These are phyloP conservation scores for Clavelina lepadiformis DNA, from an alignment of 23 tunicate species.

Conservation along the genomic window DNA sequence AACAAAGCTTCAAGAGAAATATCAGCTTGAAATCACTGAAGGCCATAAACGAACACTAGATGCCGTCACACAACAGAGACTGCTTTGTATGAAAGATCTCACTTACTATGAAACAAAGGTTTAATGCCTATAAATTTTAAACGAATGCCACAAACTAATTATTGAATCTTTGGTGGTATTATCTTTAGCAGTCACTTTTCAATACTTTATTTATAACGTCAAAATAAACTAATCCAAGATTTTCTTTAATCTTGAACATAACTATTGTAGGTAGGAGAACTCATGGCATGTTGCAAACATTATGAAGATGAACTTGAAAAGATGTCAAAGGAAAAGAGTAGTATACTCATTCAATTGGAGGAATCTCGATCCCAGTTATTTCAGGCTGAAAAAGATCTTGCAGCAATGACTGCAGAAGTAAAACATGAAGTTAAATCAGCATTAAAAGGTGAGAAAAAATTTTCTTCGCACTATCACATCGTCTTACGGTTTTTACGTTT, in stretches of 20 bases:
- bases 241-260: too few relatives aligned
- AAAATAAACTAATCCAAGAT: too few relatives aligned
- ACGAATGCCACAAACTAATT: too few relatives aligned
- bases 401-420: conserved; percentile 50
- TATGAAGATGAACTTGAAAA: conserved; percentile 46
- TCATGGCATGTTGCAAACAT: conserved; percentile 37
- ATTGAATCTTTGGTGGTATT: too few relatives aligned
- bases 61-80: conserved; percentile 37
- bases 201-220: too few relatives aligned
- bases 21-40: conserved; percentile 41
- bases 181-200: too few relatives aligned
- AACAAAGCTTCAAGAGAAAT: conserved; percentile 18
- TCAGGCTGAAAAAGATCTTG: conserved; percentile 39
- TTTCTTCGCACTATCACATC: too few relatives aligned
- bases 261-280: conserved; percentile 53
- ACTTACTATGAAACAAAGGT: conserved; percentile 55
- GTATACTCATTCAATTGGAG: conserved; percentile 28
- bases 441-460: conserved; percentile 29
- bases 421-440: conserved; percentile 63
- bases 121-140: too few relatives aligned
- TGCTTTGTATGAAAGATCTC: conserved; percentile 38
- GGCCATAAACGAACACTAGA: conserved; percentile 46
- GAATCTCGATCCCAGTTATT: conserved; percentile 51
- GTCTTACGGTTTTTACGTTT: too few relatives aligned
- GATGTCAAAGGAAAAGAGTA: conserved; percentile 29